These are phyloP conservation scores for Eumerus sabulonum DNA, from an alignment of 2,888 invertebrate genomes.

Conservation along the genomic window DNA sequence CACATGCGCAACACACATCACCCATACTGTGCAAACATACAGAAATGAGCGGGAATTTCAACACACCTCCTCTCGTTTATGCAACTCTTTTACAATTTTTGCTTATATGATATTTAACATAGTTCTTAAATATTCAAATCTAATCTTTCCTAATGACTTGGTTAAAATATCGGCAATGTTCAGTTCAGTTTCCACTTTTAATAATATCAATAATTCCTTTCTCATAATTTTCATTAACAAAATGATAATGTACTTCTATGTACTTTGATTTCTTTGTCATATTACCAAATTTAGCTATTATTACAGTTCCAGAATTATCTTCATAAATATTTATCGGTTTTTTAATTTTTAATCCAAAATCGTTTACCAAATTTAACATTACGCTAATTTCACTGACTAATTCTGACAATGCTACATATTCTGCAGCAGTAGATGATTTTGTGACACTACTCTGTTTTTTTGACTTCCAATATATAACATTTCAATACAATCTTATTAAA, in stretches of 20 bases:
- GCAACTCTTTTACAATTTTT: no score
- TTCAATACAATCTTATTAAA: background rate
- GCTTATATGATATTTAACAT: no score
- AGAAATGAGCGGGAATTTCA: no score
- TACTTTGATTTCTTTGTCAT: conserved; percentile 14
- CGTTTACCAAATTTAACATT: conserved; percentile 15
- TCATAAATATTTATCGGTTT: conserved; percentile 1
- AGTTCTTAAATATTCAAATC: conserved; percentile 7
- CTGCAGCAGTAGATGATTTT: conserved; percentile 2
- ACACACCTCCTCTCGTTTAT: no score
- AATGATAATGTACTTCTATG: conserved; percentile 9
- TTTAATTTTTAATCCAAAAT: conserved; percentile 1
- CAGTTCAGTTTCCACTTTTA: background rate
- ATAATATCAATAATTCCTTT: conserved; percentile 1
- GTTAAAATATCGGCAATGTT: background rate
- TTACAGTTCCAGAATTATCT: background rate
- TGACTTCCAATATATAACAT: conserved; percentile 3
- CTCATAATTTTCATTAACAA: conserved; percentile 5
- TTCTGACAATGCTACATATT: conserved; percentile 11
- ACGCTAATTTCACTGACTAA: conserved; percentile 19
- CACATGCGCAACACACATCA: no score
- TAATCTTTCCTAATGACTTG: background rate
- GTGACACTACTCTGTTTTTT: background rate
- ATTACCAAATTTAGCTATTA: background rate
- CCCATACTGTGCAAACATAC: no score